phyloP scores from a whole-genome alignment of 2,888 invertebrate species.

The Pardosa pseudoannulata region DNA sequence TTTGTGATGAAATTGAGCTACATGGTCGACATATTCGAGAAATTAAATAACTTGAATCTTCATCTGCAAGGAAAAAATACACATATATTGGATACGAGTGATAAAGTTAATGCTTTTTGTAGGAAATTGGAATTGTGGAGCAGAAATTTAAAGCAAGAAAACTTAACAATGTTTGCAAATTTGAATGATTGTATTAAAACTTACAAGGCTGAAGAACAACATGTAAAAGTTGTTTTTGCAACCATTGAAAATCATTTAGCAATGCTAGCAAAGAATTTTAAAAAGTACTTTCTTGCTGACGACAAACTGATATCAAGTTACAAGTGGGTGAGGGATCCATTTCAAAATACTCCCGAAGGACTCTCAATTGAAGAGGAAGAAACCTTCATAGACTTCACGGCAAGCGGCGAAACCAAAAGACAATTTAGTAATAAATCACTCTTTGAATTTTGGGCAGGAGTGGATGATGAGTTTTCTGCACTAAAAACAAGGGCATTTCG shows the following conservation, averaged over 20 bases:
- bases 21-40: constrained; percentile 57
- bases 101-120: constrained; percentile 51
- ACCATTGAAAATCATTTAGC: constrained; percentile 34
- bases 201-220: constrained; percentile 17
- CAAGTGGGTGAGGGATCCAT: constrained; percentile 60
- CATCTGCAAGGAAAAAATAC: constrained; percentile 46
- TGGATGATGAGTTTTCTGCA: too few relatives aligned
- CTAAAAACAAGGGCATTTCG: too few relatives aligned
- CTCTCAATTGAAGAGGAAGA: constrained; percentile 47
- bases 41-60: constrained; percentile 49
- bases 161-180: constrained; percentile 43
- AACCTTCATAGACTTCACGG: background rate
- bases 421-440: too few relatives aligned
- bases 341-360: constrained; percentile 45
- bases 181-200: constrained; percentile 23
- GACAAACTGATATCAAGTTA: constrained; percentile 56
- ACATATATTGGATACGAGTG: constrained; percentile 51
- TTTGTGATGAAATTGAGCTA: constrained; percentile 55
- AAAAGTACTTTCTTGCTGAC: constrained; percentile 49
- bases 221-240: constrained; percentile 21
- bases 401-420: background rate
- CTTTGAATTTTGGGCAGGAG: too few relatives aligned
- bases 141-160: constrained; percentile 52
- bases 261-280: constrained; percentile 45
- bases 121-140: constrained; percentile 53